A percentile compares a stretch with the other conserved stretches of the same genome.
phyloP scores from a whole-genome alignment of 1,140 invertebrate species.

The Mercenaria mercenaria region DNA sequence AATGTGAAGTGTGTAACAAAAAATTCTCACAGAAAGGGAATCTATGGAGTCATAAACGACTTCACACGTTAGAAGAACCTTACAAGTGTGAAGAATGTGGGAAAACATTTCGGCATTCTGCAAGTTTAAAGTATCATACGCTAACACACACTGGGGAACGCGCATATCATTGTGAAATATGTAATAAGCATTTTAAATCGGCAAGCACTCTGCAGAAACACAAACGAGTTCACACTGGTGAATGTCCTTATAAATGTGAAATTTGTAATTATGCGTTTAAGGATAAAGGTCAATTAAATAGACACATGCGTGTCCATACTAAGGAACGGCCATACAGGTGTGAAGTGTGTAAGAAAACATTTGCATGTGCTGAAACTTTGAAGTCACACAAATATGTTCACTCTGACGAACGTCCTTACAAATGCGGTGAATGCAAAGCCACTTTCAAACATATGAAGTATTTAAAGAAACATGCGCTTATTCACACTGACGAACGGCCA shows the following conservation, averaged over 20 bases:
- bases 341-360: conserved; percentile 25
- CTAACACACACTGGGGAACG: neutral
- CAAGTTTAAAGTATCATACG: neutral
- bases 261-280: conserved; percentile 34
- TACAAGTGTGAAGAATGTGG: conserved; percentile 2
- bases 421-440: neutral
- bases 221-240: neutral
- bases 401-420: neutral
- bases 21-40: neutral
- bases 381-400: conserved; percentile 10
- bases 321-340: conserved; percentile 29
- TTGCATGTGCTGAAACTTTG: neutral
- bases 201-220: neutral
- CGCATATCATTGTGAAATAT: neutral
- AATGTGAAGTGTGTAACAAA: neutral
- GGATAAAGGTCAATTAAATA: neutral
- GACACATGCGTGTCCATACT: conserved; percentile 28
- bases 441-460: too few species aligned
- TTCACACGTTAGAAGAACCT: neutral
- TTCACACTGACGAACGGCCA: neutral
- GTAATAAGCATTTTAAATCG: neutral
- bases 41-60: neutral
- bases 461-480: too few species aligned
- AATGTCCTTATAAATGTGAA: conserved; percentile 12
- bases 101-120: neutral